Conservation (phyloP, 2,888 invertebrate species). For the Drosophila buzzatii region DNA sequence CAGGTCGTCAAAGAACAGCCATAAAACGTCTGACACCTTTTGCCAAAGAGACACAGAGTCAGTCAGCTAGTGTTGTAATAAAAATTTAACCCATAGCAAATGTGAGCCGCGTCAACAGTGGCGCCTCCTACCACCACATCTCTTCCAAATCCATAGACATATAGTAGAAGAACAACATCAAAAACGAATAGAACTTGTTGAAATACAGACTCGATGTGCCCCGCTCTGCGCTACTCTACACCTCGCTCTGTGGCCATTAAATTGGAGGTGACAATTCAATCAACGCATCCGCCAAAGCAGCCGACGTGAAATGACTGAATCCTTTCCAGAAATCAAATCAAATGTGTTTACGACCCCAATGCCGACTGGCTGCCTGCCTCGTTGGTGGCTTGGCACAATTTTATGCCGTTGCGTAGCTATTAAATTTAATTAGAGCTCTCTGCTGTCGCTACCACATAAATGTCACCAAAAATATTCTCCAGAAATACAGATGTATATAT, state of each 20-base stretch:
- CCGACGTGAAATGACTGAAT: constrained; percentile 57
- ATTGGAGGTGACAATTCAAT: constrained; percentile 79
- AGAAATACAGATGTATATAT: constrained; percentile 45
- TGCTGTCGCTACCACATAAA: constrained; percentile 71
- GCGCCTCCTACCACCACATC: constrained; percentile 49
- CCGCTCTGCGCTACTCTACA: neutral
- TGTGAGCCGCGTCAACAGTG: constrained; percentile 52
- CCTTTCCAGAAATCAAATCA: constrained; percentile 78
- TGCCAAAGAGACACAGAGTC: constrained; percentile 19
- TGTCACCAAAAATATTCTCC: constrained; percentile 77
- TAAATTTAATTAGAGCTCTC: constrained; percentile 82
- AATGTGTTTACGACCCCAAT: constrained; percentile 72
- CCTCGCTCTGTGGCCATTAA: constrained; percentile 53
- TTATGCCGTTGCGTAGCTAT: constrained; percentile 72
- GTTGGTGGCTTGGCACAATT: constrained; percentile 68
- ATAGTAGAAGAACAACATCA: constrained; percentile 46
- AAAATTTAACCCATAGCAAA: constrained; percentile 37
- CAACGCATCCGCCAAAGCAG: constrained; percentile 66
- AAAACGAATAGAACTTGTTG: constrained; percentile 48
- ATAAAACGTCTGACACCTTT: constrained; percentile 80
- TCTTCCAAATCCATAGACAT: constrained; percentile 21
- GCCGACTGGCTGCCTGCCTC: constrained; percentile 24
- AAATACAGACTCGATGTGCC: constrained; percentile 28
- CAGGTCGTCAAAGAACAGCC: constrained; percentile 65
- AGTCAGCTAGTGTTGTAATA: constrained; percentile 24